Percentiles rank a stretch among this genome's conserved stretches.
These are phyloP conservation scores for Nanorana parkeri DNA, from an alignment of 2,113 vertebrate genomes.

Conservation along the genomic window DNA sequence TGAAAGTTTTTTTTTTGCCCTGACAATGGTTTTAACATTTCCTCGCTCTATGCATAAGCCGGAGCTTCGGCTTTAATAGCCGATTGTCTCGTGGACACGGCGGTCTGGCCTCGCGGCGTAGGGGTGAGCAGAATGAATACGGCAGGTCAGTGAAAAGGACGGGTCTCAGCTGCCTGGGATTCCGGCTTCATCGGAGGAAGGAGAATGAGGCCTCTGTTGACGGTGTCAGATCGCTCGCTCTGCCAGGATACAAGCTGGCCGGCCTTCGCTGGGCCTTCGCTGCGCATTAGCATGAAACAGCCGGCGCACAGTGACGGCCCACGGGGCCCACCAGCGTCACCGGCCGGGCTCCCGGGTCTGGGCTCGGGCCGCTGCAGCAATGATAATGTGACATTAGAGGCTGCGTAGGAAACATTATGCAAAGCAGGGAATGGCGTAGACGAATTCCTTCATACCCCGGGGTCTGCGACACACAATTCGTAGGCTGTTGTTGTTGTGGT, in stretches of 20 bases:
- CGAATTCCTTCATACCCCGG: neutral
- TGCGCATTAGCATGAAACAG: slow-evolving; percentile 11
- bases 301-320: slow-evolving; percentile 1
- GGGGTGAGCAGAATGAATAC: slow-evolving; percentile 17
- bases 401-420: slow-evolving; percentile 26
- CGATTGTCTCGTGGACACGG: slow-evolving; percentile 18
- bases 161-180: slow-evolving; percentile 43
- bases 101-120: neutral
- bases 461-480: neutral
- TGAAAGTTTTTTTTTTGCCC: too few species aligned
- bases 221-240: neutral
- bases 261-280: too few species aligned
- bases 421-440: neutral
- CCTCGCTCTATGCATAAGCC: too few species aligned
- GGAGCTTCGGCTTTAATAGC: slow-evolving; percentile 26
- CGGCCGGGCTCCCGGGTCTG: neutral
- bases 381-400: slow-evolving; percentile 36
- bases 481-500: neutral
- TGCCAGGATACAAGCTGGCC: neutral
- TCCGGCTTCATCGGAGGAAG: slow-evolving; percentile 45
- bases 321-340: slow-evolving; percentile 3
- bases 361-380: neutral
- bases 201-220: slow-evolving; percentile 45
- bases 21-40: too few species aligned
- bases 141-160: slow-evolving; percentile 39